phyloP scores from a whole-genome alignment of 2,888 invertebrate species.

The Heteropelma amictum region DNA sequence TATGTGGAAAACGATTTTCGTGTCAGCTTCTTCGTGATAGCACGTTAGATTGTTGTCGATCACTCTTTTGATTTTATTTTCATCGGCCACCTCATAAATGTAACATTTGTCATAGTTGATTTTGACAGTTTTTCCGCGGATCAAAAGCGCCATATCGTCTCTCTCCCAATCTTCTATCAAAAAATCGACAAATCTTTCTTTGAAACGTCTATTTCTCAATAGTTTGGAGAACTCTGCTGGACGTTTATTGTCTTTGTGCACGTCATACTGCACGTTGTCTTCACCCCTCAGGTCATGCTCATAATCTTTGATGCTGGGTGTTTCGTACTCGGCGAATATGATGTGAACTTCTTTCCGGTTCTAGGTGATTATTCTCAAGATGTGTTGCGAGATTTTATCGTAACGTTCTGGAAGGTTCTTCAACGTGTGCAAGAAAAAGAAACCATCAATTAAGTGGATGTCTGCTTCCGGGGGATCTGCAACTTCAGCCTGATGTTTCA shows the following conservation, averaged over 20 bases:
- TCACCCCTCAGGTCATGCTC: slow-evolving; percentile 61
- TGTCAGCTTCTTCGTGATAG: too few relatives aligned
- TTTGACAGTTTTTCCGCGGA: slow-evolving; percentile 59
- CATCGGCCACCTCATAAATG: slow-evolving; percentile 54
- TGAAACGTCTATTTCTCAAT: slow-evolving; percentile 62
- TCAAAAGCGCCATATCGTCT: slow-evolving; percentile 53
- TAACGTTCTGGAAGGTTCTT: slow-evolving; percentile 58
- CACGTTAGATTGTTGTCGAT: too few relatives aligned
- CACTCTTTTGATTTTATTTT: slow-evolving; percentile 56
- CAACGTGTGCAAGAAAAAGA: slow-evolving; percentile 62
- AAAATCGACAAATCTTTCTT: slow-evolving; percentile 64
- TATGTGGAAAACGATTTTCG: too few relatives aligned
- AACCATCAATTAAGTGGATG: slow-evolving; percentile 62
- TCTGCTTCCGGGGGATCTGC: slow-evolving; percentile 58
- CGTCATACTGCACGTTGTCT: slow-evolving; percentile 51
- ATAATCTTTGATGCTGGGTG: slow-evolving; percentile 63
- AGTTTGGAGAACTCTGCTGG: slow-evolving; percentile 58
- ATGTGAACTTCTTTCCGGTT: slow-evolving; percentile 64
- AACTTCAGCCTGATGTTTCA: slow-evolving; percentile 37
- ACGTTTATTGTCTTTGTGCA: slow-evolving; percentile 61
- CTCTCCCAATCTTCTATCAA: slow-evolving; percentile 61
- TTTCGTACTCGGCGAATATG: slow-evolving; percentile 65
- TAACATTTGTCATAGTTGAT: slow-evolving; percentile 59
- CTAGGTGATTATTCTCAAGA: slow-evolving; percentile 57
- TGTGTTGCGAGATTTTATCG: slow-evolving; percentile 57